These are phyloP conservation scores for Bursaphelenchus okinawaensis DNA, from an alignment of 2,888 invertebrate species.

Conservation along the genomic window DNA sequence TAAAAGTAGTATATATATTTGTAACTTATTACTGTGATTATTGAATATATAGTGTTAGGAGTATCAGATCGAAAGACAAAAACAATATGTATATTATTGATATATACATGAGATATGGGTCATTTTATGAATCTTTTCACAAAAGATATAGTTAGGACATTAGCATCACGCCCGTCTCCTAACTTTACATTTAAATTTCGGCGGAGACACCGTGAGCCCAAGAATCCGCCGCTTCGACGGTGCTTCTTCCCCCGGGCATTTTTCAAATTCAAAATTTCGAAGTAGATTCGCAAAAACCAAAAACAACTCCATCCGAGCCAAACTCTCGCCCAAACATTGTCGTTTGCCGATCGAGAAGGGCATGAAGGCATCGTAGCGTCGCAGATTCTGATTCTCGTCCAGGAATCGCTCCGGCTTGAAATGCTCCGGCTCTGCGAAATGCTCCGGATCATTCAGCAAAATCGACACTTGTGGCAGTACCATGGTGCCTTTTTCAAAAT, in stretches of 20 bases:
- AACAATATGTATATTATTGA: no score
- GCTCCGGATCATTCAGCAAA: slow-evolving; percentile 42
- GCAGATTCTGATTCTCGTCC: slow-evolving; percentile 38
- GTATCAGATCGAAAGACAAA: no score
- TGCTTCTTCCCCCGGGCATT: slow-evolving; percentile 18
- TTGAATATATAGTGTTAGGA: no score
- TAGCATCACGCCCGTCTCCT: neutral
- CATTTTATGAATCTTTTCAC: no score
- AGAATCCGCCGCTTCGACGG: slow-evolving; percentile 35
- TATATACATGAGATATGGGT: no score
- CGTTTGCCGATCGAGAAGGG: slow-evolving; percentile 53
- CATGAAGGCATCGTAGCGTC: slow-evolving; percentile 43
- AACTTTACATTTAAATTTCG: slow-evolving; percentile 26
- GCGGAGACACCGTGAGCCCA: slow-evolving; percentile 52
- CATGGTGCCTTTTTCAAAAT: slow-evolving; percentile 44
- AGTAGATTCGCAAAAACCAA: slow-evolving; percentile 51
- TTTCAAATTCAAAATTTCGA: slow-evolving; percentile 37
- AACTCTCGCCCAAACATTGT: slow-evolving; percentile 53
- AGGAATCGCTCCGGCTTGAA: slow-evolving; percentile 57
- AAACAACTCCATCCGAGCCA: slow-evolving; percentile 52
- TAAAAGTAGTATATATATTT: no score
- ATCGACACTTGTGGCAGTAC: slow-evolving; percentile 55
- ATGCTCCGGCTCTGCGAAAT: slow-evolving; percentile 46
- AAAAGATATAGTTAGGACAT: no score
- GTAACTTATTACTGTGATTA: no score